Conservation (phyloP, 2,113 vertebrate genomes). For the Alligator sinensis region DNA sequence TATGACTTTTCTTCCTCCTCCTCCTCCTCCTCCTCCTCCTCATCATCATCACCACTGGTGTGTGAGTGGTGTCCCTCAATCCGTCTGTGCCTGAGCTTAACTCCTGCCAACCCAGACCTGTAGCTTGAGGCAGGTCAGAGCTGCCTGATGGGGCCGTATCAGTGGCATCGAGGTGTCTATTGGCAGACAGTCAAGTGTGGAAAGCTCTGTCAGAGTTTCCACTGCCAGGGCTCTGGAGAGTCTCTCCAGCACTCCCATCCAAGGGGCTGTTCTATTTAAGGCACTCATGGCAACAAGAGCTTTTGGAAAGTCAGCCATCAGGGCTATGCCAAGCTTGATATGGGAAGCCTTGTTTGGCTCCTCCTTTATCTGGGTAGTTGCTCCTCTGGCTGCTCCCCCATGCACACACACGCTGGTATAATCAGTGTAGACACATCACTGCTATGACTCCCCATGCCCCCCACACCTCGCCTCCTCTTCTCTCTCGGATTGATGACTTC, state of each 20-base stretch:
- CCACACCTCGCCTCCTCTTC: no score
- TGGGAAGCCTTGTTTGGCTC: not conserved
- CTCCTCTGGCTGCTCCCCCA: fast-evolving
- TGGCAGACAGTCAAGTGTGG: constrained; percentile 63
- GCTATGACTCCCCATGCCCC: no score
- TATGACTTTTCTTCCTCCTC: not conserved
- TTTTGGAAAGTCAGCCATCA: not conserved
- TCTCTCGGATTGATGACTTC: no score
- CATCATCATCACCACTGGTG: no score
- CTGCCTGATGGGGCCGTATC: not conserved
- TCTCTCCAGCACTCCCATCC: constrained; percentile 21
- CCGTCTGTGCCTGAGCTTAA: not conserved
- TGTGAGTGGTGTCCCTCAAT: no score
- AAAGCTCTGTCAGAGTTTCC: constrained; percentile 75
- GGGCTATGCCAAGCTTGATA: not conserved
- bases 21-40: no score
- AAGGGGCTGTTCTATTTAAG: constrained; percentile 37
- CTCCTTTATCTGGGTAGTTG: fast-evolving
- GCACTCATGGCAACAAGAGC: not conserved
- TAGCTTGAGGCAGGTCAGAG: not conserved
- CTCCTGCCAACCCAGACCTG: not conserved
- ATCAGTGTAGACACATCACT: fast-evolving
- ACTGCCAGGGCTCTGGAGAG: constrained; percentile 66
- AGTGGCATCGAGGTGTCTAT: constrained; percentile 46
- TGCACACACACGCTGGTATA: fast-evolving